A percentile compares a stretch with the other conserved stretches of the same genome.
phyloP scores from a whole-genome alignment of 2,113 vertebrate genomes.

The Apaloderma vittatum region DNA sequence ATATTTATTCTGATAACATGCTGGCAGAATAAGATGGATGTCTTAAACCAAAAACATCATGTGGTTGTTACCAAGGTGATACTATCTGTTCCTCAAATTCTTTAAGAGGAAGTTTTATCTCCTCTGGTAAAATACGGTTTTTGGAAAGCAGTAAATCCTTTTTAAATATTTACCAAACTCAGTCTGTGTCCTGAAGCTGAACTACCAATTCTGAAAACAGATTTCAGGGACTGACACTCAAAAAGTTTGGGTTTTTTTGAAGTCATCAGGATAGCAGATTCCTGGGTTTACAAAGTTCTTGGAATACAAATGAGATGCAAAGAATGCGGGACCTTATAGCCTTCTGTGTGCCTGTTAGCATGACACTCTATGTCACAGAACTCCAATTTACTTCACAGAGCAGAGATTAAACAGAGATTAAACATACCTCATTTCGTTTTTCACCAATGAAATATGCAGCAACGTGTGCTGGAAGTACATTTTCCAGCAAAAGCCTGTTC shows the following conservation, averaged over 20 bases:
- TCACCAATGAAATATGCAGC: conserved; percentile 95
- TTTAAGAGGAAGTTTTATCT: background rate
- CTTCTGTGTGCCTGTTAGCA: background rate
- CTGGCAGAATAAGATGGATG: background rate
- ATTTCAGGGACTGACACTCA: background rate
- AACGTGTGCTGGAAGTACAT: conserved; percentile 95
- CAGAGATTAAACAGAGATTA: background rate
- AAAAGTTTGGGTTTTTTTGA: background rate
- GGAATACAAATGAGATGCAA: background rate
- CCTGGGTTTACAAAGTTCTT: background rate
- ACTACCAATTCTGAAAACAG: background rate
- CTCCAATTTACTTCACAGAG: background rate
- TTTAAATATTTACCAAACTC: background rate
- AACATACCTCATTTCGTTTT: conserved; percentile 92
- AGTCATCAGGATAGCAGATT: background rate
- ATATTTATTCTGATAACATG: background rate
- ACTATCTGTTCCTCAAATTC: background rate
- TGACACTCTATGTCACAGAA: background rate
- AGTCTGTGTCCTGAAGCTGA: background rate
- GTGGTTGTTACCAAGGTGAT: background rate
- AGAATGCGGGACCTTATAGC: background rate
- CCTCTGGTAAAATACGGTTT: background rate
- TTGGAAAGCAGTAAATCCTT: background rate
- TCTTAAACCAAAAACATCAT: background rate
- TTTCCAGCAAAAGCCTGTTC: conserved; percentile 95